Conservation (phyloP, 2,888 invertebrate species). For the Plemyria rubiginata region DNA sequence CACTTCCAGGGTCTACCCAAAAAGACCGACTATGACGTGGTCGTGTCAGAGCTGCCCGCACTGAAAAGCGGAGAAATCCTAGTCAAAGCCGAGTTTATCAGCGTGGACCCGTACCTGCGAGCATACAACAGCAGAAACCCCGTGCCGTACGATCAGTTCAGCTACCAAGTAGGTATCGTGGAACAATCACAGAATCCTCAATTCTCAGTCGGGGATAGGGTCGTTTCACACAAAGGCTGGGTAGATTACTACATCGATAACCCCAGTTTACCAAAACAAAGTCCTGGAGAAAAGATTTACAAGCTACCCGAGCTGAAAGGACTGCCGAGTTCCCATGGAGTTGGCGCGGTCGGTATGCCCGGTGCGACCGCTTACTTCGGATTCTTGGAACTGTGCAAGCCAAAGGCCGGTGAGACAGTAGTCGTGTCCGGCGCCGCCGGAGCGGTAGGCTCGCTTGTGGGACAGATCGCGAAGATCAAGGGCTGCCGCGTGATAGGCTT, state of each 20-base stretch:
- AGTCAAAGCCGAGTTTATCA: slow-evolving; percentile 57
- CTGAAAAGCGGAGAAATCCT: slow-evolving; percentile 81
- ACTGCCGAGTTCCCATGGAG: slow-evolving; percentile 77
- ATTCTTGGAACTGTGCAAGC: slow-evolving; percentile 87
- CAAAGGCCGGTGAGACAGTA: slow-evolving; percentile 88
- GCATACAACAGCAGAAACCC: slow-evolving; percentile 43
- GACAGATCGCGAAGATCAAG: slow-evolving; percentile 90
- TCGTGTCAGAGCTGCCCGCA: slow-evolving; percentile 84
- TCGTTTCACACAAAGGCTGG: slow-evolving; percentile 80
- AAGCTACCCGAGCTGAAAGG: slow-evolving; percentile 82
- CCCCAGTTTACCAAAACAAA: slow-evolving; percentile 10
- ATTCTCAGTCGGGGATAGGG: slow-evolving; percentile 85
- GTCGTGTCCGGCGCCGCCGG: slow-evolving; percentile 90
- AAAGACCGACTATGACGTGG: slow-evolving; percentile 81
- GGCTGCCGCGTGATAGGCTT: slow-evolving; percentile 87
- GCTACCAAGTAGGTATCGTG: slow-evolving; percentile 67
- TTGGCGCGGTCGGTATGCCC: slow-evolving; percentile 88
- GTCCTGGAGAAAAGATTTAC: slow-evolving; percentile 43
- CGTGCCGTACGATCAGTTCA: slow-evolving; percentile 59
- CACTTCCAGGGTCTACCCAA: slow-evolving; percentile 85
- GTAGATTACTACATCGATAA: slow-evolving; percentile 42
- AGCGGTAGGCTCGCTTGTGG: slow-evolving; percentile 89
- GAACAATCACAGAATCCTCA: slow-evolving; percentile 85
- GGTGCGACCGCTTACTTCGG: slow-evolving; percentile 91
- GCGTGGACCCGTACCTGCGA: slow-evolving; percentile 57